Evolutionary conservation across 2,888 invertebrate genomes (phyloP), one percentile per base, ranked within the genome.

Genomic region (Merodon equestris): DNA sequence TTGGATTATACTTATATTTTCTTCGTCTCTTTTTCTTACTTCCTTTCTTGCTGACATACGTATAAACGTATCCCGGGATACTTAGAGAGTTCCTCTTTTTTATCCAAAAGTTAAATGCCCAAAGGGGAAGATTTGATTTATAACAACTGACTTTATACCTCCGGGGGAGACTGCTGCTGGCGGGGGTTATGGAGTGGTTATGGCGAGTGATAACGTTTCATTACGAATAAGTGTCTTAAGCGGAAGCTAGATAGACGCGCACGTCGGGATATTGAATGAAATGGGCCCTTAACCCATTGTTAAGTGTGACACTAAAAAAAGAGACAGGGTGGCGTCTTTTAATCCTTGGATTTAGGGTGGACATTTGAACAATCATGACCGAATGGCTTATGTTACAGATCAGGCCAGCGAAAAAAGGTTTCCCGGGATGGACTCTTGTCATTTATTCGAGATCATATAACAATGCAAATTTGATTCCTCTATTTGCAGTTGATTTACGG

Each of bases 61-160:
- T 27, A 27, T 7, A 27, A 4, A 27, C 27, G 7, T 27, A 27
- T 7, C 27, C 7, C n/a, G n/a, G n/a, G n/a, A 27, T 27, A 7
- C 27, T 4, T 4, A 7, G 27, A 27, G 27, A 27, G 27, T 27
- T 27, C 12, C 18, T 50, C 40, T 42, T 50, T 47, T 73, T 36
- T 14, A 57, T 67, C 53, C 72, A 70, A 73, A 79, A 74, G 48
- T 74, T 74, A 79, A 73, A 70, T 56, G 54, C 63, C 67, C 68
- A 60, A 61, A 70, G 63, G 67, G 56, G 56, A 68, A 67, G 44
- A 54, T 73, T 79, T 79, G 77, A 79, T 79, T 79, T 73, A 79
- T 73, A 79, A 68, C 67, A 63, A 73, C 68, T 68, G 68, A 68
- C 63, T 71, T 61, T 60, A 40, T 66, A 50, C 64, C 61, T 42